A percentile compares a stretch with the other conserved stretches of the same genome.
Evolutionary conservation across 2,797 vertebrate genomes (phyloP).

Genomic region (Enteromius argenteus): DNA sequence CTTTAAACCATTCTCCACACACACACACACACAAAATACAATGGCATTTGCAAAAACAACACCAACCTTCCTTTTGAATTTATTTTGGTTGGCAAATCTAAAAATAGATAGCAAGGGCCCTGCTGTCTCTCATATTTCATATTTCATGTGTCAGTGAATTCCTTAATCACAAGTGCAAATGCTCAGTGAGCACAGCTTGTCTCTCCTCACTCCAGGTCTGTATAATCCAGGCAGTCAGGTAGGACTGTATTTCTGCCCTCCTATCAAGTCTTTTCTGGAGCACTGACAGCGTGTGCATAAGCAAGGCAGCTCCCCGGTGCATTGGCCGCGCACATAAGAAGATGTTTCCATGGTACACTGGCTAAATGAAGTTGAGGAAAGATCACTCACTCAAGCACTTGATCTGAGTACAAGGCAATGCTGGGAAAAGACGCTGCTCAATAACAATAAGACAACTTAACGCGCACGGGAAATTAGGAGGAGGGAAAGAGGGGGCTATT

Average conservation of each 20-base stretch:
- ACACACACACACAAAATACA: not conserved
- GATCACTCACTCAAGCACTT: slow-evolving; percentile 28
- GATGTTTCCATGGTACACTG: slow-evolving; percentile 46
- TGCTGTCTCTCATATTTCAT: slow-evolving; percentile 81
- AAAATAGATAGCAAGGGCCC: slow-evolving; percentile 76
- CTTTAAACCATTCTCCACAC: slow-evolving; percentile 14
- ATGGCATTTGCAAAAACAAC: slow-evolving; percentile 17
- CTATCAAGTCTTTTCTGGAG: slow-evolving; percentile 38
- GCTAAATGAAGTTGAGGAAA: slow-evolving; percentile 43
- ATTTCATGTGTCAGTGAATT: slow-evolving; percentile 83
- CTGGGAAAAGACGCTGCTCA: slow-evolving; percentile 27
- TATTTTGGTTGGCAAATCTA: slow-evolving; percentile 62
- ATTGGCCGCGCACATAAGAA: slow-evolving; percentile 36
- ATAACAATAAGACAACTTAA: slow-evolving; percentile 19
- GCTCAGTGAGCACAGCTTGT: slow-evolving; percentile 63
- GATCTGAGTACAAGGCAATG: slow-evolving; percentile 38
- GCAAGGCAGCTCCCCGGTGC: slow-evolving; percentile 33
- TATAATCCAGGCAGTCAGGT: slow-evolving; percentile 47
- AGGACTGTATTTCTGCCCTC: slow-evolving; percentile 44
- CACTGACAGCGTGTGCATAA: slow-evolving; percentile 37
- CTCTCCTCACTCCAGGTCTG: slow-evolving; percentile 44
- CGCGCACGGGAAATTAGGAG: slow-evolving; percentile 24
- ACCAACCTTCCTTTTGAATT: slow-evolving; percentile 38
- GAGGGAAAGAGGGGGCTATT: not conserved
- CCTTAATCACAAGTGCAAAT: slow-evolving; percentile 71